Base-by-base conservation (phyloP, 2,888 invertebrate species). In the Cephalotes varians region DNA sequence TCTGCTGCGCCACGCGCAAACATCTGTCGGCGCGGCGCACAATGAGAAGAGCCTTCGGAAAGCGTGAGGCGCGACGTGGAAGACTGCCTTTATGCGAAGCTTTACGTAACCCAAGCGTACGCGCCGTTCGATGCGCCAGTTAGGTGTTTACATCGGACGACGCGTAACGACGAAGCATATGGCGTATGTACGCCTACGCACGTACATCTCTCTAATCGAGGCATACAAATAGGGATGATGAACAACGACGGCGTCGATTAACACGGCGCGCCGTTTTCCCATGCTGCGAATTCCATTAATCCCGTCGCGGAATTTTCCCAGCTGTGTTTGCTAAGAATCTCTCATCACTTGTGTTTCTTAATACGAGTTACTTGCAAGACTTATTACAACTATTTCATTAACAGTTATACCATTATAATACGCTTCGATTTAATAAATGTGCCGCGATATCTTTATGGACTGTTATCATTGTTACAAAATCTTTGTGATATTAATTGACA, bases 41-140 rank as follows among this genome's bases (percentile, higher is more conserved):
- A 64, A 71, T 76, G 58, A 56, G 77, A 79, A 34, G 12, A 72
- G 28, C 81, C 69, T 65, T 64, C 72, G 81, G 79, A 56, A 62
- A 79, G 64, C 58, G 72, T 12, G 67, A 67, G n/a, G n/a, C 54
- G 65, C 31, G 54, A 58, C 51, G 65, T 64, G 79, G 65, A 83
- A 51, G 60, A 49, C 40, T 15, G 56, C 83, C 80, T 89, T 74
- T 85, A 82, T 80, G 74, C 72, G 21, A 69, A 47, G 80, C 82
- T 89, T 81, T 88, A 87, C 76, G 85, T 87, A 89, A 89, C 69
- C 62, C 54, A 40, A 60, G 21, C 34, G 49, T 31, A 84, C 73
- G 54, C 72, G 81, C 40, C 31, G 21, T 21, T 47, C 74, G 71
- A 83, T 73, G 86, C 71, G 72, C 51, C 56, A 56, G 62, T 69